Conservation (phyloP, 2,888 invertebrate species). For the Coleophora deauratella region DNA sequence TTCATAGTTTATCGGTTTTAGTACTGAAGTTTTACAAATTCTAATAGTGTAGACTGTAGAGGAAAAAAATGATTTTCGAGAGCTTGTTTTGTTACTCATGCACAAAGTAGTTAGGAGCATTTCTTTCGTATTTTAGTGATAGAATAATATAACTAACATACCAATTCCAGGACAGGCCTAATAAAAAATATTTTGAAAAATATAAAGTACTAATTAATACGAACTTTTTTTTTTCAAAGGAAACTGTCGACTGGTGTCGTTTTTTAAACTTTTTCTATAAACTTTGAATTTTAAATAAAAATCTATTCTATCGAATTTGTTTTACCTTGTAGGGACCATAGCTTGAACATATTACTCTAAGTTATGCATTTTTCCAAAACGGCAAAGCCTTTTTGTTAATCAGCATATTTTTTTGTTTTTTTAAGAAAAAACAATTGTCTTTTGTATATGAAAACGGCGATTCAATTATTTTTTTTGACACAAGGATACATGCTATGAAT, state of each 20-base stretch:
- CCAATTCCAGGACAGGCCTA: too few species aligned
- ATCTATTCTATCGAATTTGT: constrained; percentile 33
- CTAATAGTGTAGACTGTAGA: neutral
- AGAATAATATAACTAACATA: too few species aligned
- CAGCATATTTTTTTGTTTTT: constrained; percentile 36
- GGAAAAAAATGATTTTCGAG: neutral
- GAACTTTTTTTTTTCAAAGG: too few species aligned
- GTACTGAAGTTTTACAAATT: constrained; percentile 4
- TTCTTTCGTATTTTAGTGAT: neutral
- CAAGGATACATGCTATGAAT: too few species aligned
- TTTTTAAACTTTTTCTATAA: constrained; percentile 26
- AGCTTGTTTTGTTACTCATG: constrained; percentile 1
- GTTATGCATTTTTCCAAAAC: too few species aligned
- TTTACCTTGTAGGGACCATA: constrained; percentile 66
- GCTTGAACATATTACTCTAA: constrained; percentile 27
- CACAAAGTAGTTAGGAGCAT: constrained; percentile 2
- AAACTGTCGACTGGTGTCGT: neutral
- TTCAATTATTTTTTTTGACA: too few species aligned
- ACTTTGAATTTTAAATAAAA: constrained; percentile 34
- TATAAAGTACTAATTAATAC: too few species aligned
- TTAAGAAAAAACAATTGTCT: too few species aligned
- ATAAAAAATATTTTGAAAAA: too few species aligned
- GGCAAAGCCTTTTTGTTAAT: too few species aligned
- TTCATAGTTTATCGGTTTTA: constrained; percentile 2
- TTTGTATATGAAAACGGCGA: too few species aligned